Percentiles rank a stretch among this genome's conserved stretches.
Evolutionary conservation across 2,888 invertebrate genomes (phyloP).

Genomic region (Pyrochroa serraticornis): DNA sequence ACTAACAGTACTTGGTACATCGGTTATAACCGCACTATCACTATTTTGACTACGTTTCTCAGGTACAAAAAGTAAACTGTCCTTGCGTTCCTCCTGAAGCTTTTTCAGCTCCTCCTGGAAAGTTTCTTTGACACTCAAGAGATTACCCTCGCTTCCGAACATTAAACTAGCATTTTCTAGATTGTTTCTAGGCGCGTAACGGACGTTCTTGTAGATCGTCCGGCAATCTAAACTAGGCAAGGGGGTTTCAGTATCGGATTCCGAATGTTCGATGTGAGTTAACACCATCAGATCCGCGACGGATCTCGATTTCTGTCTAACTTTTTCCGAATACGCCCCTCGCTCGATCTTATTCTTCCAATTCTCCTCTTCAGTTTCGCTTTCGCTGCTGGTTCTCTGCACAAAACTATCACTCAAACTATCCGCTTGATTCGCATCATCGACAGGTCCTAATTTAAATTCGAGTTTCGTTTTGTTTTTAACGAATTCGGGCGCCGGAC

Average conservation of each 20-base stretch:
- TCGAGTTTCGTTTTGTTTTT: slow-evolving; percentile 52
- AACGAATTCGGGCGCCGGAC: slow-evolving; percentile 55
- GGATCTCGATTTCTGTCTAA: slow-evolving; percentile 69
- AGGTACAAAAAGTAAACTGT: slow-evolving; percentile 58
- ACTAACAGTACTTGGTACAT: background rate
- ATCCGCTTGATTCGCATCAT: slow-evolving; percentile 37
- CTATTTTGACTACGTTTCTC: slow-evolving; percentile 46
- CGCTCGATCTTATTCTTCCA: slow-evolving; percentile 66
- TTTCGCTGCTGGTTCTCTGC: slow-evolving; percentile 59
- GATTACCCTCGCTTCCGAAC: slow-evolving; percentile 65
- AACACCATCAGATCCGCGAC: slow-evolving; percentile 72
- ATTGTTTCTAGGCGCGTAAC: slow-evolving; percentile 52
- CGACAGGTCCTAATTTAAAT: slow-evolving; percentile 54
- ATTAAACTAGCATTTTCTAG: slow-evolving; percentile 51
- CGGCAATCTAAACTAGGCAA: slow-evolving; percentile 55
- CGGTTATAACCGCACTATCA: slow-evolving; percentile 17
- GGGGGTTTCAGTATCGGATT: slow-evolving; percentile 64
- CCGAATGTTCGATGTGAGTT: slow-evolving; percentile 69
- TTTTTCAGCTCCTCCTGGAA: slow-evolving; percentile 63
- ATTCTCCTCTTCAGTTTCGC: slow-evolving; percentile 69
- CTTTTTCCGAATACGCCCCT: slow-evolving; percentile 66
- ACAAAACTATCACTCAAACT: slow-evolving; percentile 46
- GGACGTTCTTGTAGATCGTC: slow-evolving; percentile 54
- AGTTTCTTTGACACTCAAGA: slow-evolving; percentile 61
- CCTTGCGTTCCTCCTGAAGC: slow-evolving; percentile 56